Evolutionary conservation across 2,797 vertebrate species (phyloP), one percentile per base, ranked within the genome.

Genomic region (Typhlichthys subterraneus): DNA sequence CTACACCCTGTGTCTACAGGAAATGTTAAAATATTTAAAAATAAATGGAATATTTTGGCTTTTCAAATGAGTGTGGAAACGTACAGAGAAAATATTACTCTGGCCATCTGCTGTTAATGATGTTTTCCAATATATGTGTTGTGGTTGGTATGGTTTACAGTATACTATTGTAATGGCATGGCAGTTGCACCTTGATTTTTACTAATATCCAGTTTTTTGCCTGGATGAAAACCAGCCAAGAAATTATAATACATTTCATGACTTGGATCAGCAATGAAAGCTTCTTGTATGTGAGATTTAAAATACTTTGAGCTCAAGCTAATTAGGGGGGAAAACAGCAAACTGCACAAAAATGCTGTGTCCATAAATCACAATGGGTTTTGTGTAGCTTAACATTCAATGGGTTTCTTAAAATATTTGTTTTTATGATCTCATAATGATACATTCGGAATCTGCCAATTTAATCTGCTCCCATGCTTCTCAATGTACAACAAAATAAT

Each of bases 121-220:
- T 84, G 78, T 63, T 81, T 75, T 70, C 71, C 73, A 75, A 87
- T 67, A 69, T 72, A 52, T 81, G 75, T 75, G 53, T 71, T 82
- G 76, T 77, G 62, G 71, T 73, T 63, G n/a, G 45, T 42, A 31
- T 69, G 76, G 45, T 29, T 75, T 64, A 66, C 53, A 75, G 33
- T 0, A 53, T 54, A 38, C 59, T 66, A 29, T 69, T 75, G 61
- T 58, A 72, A 68, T 65, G 13, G 73, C 63, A 75, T 17, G 42
- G 17, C 14, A 17, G 59, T 73, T 38, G 0, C 45, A 75, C 17
- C 69, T 45, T 77, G 70, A 82, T 86, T 73, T 84, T 75, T 79
- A 47, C 29, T 46, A 69, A 68, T 49, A 65, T 19, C 11, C 47
- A 31, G 38, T 55, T 55, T 31, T 13, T 15, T 45, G 2, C 13